phyloP scores from a whole-genome alignment of 1,140 invertebrate genomes.

The Diploscapter pachys region DNA sequence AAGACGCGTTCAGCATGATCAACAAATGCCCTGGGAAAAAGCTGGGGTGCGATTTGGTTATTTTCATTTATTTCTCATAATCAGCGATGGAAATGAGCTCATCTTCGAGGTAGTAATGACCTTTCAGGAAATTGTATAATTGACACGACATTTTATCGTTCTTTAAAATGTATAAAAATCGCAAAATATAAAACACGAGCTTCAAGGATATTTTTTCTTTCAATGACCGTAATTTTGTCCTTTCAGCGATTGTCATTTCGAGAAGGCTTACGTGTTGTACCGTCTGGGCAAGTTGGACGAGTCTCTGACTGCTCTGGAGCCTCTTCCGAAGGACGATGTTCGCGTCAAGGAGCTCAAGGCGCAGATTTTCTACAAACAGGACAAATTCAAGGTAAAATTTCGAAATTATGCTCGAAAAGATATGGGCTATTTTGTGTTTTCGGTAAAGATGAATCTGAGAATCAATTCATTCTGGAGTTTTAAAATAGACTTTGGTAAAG shows the following conservation, averaged over 20 bases:
- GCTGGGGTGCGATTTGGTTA: slow-evolving; percentile 15
- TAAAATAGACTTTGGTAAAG: neutral
- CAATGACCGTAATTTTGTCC: neutral
- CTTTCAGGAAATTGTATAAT: neutral
- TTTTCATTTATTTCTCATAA: slow-evolving; percentile 8
- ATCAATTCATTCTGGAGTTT: no score
- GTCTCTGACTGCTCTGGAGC: slow-evolving; percentile 9
- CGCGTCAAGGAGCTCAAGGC: slow-evolving; percentile 26
- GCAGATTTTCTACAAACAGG: slow-evolving; percentile 25
- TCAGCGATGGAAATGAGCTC: no score
- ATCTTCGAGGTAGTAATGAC: neutral
- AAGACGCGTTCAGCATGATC: slow-evolving; percentile 25
- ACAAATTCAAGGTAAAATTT: slow-evolving; percentile 16
- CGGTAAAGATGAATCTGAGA: no score
- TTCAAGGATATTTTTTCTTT: neutral
- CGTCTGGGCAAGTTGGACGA: slow-evolving; percentile 19
- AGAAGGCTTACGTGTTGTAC: slow-evolving; percentile 30
- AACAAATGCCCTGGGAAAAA: slow-evolving; percentile 15
- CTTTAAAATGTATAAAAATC: neutral
- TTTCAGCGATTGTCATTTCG: slow-evolving; percentile 22
- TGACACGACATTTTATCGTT: neutral
- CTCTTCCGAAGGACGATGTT: slow-evolving; percentile 9
- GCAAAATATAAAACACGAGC: neutral
- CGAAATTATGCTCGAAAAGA: neutral
- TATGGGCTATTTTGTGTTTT: no score